phyloP scores from a whole-genome alignment of 37 sponge, comb jelly and placozoan species.

The Spongia lamella region DNA sequence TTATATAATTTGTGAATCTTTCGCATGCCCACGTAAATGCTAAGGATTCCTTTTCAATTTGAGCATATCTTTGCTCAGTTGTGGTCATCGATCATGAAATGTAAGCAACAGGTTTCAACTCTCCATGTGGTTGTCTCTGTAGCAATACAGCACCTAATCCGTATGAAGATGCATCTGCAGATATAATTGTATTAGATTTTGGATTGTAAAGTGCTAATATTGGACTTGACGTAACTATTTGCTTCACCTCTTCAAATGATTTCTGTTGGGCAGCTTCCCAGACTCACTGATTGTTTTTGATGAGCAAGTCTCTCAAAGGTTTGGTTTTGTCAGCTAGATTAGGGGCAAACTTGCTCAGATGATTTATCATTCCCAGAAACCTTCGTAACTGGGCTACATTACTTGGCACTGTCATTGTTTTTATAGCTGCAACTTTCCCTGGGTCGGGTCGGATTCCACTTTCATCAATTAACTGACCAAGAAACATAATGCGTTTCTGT shows the following conservation, averaged over 20 bases:
- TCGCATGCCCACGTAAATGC: slow-evolving; percentile 45
- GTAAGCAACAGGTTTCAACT: slow-evolving; percentile 44
- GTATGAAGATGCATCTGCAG: too few species aligned
- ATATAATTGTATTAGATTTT: neutral
- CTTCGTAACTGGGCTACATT: slow-evolving; percentile 27
- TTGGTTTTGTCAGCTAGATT: slow-evolving; percentile 7
- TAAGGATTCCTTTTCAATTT: slow-evolving; percentile 58
- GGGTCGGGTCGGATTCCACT: slow-evolving; percentile 54
- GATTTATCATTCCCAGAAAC: slow-evolving; percentile 38
- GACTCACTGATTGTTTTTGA: neutral
- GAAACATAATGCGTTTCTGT: slow-evolving; percentile 13
- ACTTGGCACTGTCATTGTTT: neutral
- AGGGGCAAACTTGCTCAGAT: slow-evolving; percentile 17
- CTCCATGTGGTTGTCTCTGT: slow-evolving; percentile 24
- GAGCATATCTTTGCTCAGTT: slow-evolving; percentile 39
- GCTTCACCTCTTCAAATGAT: slow-evolving; percentile 5
- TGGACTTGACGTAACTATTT: slow-evolving; percentile 3
- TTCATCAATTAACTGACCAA: slow-evolving; percentile 18
- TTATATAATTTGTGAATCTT: slow-evolving; percentile 13
- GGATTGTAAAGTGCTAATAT: slow-evolving; percentile 24
- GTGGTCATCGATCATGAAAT: slow-evolving; percentile 36
- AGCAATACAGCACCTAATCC: slow-evolving; percentile 48
- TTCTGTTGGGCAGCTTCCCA: slow-evolving; percentile 14
- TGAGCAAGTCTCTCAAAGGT: slow-evolving; percentile 20
- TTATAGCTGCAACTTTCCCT: slow-evolving; percentile 22